Evolutionary conservation across 2,888 invertebrate species (phyloP).

Genomic region (Eutolmus rufibarbis): DNA sequence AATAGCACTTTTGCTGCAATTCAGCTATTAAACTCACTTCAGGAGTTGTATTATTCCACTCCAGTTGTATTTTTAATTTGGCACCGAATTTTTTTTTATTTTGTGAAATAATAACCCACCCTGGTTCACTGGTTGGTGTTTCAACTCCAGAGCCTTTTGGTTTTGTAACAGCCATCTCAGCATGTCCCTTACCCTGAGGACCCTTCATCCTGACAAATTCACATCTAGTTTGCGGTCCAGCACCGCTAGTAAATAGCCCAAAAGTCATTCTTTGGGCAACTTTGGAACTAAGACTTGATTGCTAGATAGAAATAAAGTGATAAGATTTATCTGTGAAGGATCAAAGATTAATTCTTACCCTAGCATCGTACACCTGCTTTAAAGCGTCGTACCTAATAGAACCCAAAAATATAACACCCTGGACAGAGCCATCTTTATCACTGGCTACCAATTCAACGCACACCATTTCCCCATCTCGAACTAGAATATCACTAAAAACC

Average conservation of each 20-base stretch:
- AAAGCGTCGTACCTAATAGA: constrained; percentile 97
- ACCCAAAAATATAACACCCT: constrained; percentile 95
- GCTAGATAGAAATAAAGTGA: constrained; percentile 59
- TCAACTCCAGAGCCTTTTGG: constrained; percentile 92
- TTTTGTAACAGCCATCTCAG: constrained; percentile 97
- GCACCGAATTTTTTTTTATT: not conserved
- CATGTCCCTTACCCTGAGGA: constrained; percentile 94
- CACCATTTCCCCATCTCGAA: constrained; percentile 98
- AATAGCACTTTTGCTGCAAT: too few species aligned
- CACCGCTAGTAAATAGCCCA: constrained; percentile 80
- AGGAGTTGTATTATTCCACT: too few species aligned
- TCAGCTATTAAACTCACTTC: too few species aligned
- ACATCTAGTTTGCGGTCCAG: constrained; percentile 79
- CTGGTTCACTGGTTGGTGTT: constrained; percentile 92
- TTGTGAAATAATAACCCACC: constrained; percentile 58
- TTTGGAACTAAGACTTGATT: constrained; percentile 93
- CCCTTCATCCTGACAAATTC: constrained; percentile 99
- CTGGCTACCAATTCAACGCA: constrained; percentile 96
- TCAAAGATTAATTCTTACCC: constrained; percentile 70
- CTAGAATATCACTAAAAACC: constrained; percentile 96
- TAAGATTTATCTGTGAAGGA: not conserved
- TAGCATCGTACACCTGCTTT: constrained; percentile 93
- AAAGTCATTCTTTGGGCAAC: constrained; percentile 96
- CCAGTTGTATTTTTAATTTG: too few species aligned
- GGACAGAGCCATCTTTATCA: constrained; percentile 83